These are phyloP conservation scores for Acridotheres tristis DNA, from an alignment of 2,797 vertebrate genomes.

Conservation along the genomic window DNA sequence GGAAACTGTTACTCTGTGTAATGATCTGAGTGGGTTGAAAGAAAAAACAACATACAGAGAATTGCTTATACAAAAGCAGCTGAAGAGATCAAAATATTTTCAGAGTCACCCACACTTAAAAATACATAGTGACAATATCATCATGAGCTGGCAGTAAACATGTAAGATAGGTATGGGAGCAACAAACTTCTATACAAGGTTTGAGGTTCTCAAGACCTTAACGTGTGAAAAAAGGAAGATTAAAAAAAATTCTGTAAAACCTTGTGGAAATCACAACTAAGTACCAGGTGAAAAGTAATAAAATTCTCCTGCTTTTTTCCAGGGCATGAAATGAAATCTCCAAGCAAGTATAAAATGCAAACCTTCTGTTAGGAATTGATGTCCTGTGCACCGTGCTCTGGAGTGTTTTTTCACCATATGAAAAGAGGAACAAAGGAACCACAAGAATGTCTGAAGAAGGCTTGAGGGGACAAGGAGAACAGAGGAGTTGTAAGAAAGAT, in stretches of 20 bases:
- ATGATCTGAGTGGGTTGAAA: not conserved
- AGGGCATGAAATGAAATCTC: not conserved
- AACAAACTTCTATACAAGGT: not conserved
- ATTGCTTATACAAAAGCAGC: not conserved
- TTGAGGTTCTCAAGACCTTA: not conserved
- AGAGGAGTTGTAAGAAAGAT: conserved; percentile 41
- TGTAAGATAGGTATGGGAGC: not conserved
- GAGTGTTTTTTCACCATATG: not conserved
- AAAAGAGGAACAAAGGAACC: conserved; percentile 13
- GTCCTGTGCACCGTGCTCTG: not conserved
- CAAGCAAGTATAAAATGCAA: conserved; percentile 4
- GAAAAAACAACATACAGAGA: not conserved
- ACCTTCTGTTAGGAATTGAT: not conserved
- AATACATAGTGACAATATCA: not conserved
- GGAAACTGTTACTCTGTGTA: not conserved
- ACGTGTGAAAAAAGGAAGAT: not conserved
- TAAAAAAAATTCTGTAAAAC: not conserved
- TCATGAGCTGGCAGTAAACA: not conserved
- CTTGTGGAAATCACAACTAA: not conserved
- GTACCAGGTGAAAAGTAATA: not conserved
- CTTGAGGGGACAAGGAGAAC: not conserved
- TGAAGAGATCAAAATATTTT: not conserved
- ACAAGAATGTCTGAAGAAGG: not conserved
- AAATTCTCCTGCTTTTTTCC: not conserved
- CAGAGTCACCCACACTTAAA: not conserved